Percentiles rank a stretch among this genome's conserved stretches.
Conservation (phyloP, 2,113 vertebrate species). For the Sisor rabdophorus region DNA sequence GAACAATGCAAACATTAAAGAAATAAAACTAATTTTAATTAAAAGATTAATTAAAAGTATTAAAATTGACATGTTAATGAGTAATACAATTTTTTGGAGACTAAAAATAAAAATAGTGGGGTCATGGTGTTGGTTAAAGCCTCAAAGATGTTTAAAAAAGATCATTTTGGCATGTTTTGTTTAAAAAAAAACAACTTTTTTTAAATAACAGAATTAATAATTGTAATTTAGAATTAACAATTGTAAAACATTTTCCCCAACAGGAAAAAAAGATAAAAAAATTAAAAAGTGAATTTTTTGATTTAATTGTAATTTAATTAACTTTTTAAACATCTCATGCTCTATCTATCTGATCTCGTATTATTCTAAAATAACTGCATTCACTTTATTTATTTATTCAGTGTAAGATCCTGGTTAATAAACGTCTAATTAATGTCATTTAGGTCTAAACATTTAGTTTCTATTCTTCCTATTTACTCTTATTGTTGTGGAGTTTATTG, state of each 20-base stretch:
- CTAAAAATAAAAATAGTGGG: no score
- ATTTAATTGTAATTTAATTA: neutral
- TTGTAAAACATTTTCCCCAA: neutral
- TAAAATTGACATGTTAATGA: no score
- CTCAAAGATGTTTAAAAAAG: neutral
- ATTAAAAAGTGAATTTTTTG: no score
- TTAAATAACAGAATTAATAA: neutral
- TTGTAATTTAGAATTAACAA: neutral
- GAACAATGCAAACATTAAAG: no score
- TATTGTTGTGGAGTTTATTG: conserved; percentile 4
- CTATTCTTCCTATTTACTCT: neutral
- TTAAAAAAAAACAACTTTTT: neutral
- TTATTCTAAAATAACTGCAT: no score
- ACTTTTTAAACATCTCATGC: neutral
- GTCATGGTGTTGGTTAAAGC: neutral
- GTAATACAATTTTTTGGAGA: no score
- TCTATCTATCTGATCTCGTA: neutral
- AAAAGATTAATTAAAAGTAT: no score
- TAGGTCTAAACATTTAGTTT: neutral
- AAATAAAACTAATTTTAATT: no score
- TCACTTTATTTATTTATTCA: neutral
- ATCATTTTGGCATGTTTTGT: neutral
- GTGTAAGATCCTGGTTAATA: neutral
- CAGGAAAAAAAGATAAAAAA: neutral
- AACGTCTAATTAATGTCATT: neutral